Evolutionary conservation across 1,140 invertebrate genomes (phyloP).

Genomic region (Glossosoma conforme): DNA sequence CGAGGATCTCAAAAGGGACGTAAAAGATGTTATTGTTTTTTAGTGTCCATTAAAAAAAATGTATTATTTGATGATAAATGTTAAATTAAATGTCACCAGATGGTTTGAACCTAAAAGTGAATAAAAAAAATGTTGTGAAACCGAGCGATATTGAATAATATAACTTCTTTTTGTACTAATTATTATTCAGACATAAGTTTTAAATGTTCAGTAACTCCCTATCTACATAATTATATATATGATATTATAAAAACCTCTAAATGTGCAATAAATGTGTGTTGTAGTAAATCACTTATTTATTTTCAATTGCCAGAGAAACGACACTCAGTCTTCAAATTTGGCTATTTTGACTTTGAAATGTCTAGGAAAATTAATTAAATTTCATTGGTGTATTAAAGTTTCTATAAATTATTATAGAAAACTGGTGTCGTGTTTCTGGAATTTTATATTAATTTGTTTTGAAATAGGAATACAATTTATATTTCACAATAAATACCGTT

Average conservation of each 20-base stretch:
- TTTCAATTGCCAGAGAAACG: constrained; percentile 20
- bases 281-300: constrained; percentile 41
- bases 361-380: constrained; percentile 11
- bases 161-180: constrained; percentile 22
- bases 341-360: constrained; percentile 10
- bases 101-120: constrained; percentile 18
- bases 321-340: neutral
- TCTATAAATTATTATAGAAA: constrained; percentile 5
- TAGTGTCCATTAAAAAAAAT: constrained; percentile 6
- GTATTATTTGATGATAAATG: constrained; percentile 11
- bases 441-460: constrained; percentile 30
- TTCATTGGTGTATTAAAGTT: constrained; percentile 16
- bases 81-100: constrained; percentile 2
- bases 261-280: constrained; percentile 55
- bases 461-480: constrained; percentile 32
- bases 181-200: constrained; percentile 26
- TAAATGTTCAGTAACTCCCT: constrained; percentile 30
- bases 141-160: constrained; percentile 30
- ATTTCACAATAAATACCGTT: constrained; percentile 31
- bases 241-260: constrained; percentile 44
- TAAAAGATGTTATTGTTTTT: constrained; percentile 22
- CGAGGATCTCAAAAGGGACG: constrained; percentile 28
- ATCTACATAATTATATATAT: constrained; percentile 20
- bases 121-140: constrained; percentile 17
- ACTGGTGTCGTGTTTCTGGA: constrained; percentile 22